A percentile compares a stretch with the other conserved stretches of the same genome.
Conservation (phyloP, 2,113 vertebrate genomes). For the Cathartes aura region DNA sequence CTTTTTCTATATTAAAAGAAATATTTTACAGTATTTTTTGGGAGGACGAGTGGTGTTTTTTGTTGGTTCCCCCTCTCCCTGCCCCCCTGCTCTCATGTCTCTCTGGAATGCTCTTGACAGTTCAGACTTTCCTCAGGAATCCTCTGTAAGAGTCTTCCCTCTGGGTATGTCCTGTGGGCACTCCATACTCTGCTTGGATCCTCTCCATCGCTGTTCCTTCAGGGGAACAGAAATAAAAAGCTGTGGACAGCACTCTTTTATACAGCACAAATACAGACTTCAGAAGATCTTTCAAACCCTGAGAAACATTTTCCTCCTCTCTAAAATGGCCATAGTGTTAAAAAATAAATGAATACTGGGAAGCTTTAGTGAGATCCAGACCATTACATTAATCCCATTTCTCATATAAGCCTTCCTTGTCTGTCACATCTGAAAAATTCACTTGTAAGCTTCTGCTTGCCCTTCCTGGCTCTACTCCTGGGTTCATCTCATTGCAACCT, state of each 20-base stretch:
- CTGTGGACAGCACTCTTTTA: not conserved
- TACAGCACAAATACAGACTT: not conserved
- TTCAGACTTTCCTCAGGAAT: not conserved
- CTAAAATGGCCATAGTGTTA: not conserved
- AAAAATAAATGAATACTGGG: not conserved
- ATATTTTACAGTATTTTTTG: not conserved
- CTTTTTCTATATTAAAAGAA: not conserved
- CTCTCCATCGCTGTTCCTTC: not conserved
- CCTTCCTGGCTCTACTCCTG: slow-evolving; percentile 52
- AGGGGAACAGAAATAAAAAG: not conserved
- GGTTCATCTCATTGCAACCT: slow-evolving; percentile 53
- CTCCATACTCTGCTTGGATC: not conserved
- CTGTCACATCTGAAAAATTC: not conserved
- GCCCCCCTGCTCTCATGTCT: not conserved
- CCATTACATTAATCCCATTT: not conserved
- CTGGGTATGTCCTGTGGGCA: not conserved
- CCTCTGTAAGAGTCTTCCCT: not conserved
- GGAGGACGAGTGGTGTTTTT: accelerated
- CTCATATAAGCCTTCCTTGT: not conserved
- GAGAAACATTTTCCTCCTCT: not conserved
- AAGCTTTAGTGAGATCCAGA: not conserved
- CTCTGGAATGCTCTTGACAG: not conserved
- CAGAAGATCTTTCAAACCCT: not conserved
- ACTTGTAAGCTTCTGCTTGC: not conserved
- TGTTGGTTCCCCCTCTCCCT: not conserved